Evolutionary conservation across 2,888 invertebrate genomes (phyloP).

Genomic region (Trypoxylon attenuatum): DNA sequence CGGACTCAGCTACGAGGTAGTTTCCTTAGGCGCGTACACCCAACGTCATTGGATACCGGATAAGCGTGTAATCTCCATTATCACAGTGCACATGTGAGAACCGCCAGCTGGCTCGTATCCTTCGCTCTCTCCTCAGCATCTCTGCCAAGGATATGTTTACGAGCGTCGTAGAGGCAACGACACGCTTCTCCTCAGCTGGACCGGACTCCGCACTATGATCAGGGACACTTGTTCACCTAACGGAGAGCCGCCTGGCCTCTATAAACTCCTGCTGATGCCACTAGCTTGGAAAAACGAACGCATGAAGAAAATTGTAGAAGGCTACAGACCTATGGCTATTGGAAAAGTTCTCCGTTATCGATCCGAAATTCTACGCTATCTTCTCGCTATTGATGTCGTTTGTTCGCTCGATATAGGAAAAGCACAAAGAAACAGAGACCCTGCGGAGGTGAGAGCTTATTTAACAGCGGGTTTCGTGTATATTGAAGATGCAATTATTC

Average conservation of each 20-base stretch:
- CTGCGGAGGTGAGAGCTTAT: no score
- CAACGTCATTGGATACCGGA: slow-evolving; percentile 12
- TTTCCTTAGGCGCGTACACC: background rate
- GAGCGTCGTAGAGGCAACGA: background rate
- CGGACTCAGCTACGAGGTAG: no score
- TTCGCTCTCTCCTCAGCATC: background rate
- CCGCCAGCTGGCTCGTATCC: slow-evolving; percentile 7
- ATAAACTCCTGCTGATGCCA: slow-evolving; percentile 2
- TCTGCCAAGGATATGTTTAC: slow-evolving; percentile 16
- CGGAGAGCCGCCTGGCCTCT: background rate
- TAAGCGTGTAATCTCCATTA: slow-evolving; percentile 29
- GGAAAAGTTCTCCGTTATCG: no score
- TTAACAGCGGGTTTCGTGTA: no score
- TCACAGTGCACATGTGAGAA: slow-evolving; percentile 13
- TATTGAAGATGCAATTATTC: no score
- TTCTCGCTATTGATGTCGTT: no score
- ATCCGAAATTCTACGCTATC: no score
- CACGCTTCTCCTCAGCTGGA: background rate
- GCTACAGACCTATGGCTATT: no score
- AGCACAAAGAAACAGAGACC: no score
- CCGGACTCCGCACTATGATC: slow-evolving; percentile 6
- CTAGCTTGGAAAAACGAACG: no score
- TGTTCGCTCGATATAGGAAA: no score
- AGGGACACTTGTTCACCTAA: slow-evolving; percentile 7
- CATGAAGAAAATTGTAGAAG: no score